Base-by-base conservation (phyloP, 1,140 invertebrate genomes). In the Cardiocondyla obscurior region DNA sequence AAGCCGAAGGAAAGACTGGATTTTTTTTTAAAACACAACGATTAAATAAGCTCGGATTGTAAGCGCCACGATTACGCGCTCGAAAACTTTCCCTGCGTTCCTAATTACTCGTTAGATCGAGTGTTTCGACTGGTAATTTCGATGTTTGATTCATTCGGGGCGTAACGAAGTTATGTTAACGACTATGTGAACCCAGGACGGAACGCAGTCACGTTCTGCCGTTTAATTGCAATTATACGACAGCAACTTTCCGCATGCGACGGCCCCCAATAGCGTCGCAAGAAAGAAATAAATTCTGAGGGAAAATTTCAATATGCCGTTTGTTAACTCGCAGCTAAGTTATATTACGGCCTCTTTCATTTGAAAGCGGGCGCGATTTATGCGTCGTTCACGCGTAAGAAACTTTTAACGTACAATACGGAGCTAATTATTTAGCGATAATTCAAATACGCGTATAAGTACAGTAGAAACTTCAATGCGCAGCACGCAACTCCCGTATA, bases 141-240 rank as follows among this genome's bases (percentile, higher is more conserved):
- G 44, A 67, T 51, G 36, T 77, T 16, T 39, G 25, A 76, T 67
- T 67, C 22, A 39, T 39, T n/a, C 19, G 36, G 6, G 3, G 53
- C n/a, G 22, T 67, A 77, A 77, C 10, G 6, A 67, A 77, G 19
- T 67, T 77, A 39, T 51, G 46, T 53, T 65, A 77, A 67, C 22
- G 44, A 22, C 14, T 39, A 16, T 7, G 7, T 60, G 44, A 19
- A 28, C 49, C 7, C 28, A 19, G 4, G 30, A 7, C 14, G 28
- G 3, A n/a, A 74, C 16, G 33, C n/a, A 16, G 28, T 57, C 28
- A 39, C 6, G 8, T 76, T 4, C 39, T 62, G n/a, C 1, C 6
- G 22, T 36, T 77, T 77, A 77, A 77, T 77, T 77, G 46, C 46
- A 12, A 77, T 77, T 64, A 33, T 62, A 6, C 46, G 39, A 3